These are phyloP conservation scores for Cossypha heuglini DNA, from an alignment of 2,797 vertebrate genomes.

Conservation along the genomic window DNA sequence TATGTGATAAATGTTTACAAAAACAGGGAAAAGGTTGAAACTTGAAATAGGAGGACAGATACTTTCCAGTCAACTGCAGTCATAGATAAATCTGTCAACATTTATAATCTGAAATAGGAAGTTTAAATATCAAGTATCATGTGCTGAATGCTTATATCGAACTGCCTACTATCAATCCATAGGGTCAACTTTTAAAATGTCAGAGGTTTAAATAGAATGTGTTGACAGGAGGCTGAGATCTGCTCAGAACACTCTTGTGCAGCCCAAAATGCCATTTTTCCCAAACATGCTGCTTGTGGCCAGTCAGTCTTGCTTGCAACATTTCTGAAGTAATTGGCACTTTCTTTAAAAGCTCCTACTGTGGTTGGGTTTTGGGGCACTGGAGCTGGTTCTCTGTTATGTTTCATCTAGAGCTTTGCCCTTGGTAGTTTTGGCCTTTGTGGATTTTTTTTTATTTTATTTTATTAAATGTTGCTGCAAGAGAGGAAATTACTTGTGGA, in stretches of 20 bases:
- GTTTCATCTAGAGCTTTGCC: neutral
- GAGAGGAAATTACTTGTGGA: neutral
- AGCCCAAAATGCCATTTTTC: neutral
- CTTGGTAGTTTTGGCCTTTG: neutral
- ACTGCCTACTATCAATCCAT: conserved; percentile 21
- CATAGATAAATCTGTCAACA: conserved; percentile 46
- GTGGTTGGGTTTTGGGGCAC: neutral
- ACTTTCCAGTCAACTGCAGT: neutral
- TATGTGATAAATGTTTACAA: neutral
- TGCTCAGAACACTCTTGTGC: neutral
- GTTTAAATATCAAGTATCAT: conserved; percentile 55
- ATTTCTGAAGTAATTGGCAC: neutral
- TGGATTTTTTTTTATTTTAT: no score
- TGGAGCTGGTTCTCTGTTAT: neutral
- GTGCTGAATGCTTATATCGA: conserved; percentile 51
- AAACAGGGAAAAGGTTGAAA: neutral
- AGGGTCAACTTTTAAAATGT: conserved; percentile 48
- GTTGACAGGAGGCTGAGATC: neutral
- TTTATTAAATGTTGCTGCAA: neutral
- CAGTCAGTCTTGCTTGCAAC: neutral
- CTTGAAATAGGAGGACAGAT: neutral
- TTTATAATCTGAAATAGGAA: conserved; percentile 29
- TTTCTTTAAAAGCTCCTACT: neutral
- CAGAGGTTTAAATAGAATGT: neutral
- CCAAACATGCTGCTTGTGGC: neutral